phyloP scores from a whole-genome alignment of 37 sponge, comb jelly and placozoan species.

The Geodia barretti region DNA sequence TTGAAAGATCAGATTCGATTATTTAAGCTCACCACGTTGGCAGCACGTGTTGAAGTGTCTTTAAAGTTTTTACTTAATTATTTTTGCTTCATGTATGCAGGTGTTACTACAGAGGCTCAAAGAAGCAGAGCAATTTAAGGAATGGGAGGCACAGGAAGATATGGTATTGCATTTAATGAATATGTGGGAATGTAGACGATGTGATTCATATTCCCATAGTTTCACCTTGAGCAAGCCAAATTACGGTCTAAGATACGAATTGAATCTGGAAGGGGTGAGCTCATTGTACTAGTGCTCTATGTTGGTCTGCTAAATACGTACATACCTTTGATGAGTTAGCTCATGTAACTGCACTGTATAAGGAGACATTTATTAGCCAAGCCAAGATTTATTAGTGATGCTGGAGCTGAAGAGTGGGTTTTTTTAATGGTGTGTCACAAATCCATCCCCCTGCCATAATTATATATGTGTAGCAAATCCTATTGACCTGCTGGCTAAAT shows the following conservation, averaged over 20 bases:
- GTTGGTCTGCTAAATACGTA: too few species aligned
- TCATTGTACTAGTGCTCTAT: too few species aligned
- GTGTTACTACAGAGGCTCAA: conserved; percentile 84
- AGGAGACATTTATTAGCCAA: too few species aligned
- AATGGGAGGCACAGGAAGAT: conserved; percentile 97
- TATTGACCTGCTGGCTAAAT: conserved; percentile 97
- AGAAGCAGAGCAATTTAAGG: conserved; percentile 94
- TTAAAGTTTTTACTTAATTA: not conserved
- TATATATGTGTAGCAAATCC: conserved; percentile 80
- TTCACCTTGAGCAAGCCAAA: conserved; percentile 95
- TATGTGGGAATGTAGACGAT: not conserved
- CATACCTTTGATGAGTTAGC: too few species aligned
- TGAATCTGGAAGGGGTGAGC: conserved; percentile 78
- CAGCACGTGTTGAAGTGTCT: not conserved
- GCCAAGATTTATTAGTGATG: too few species aligned
- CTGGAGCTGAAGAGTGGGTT: too few species aligned
- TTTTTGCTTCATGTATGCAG: conserved; percentile 27
- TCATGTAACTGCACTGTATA: too few species aligned
- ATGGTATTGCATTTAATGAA: conserved; percentile 29
- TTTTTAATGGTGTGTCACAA: too few species aligned
- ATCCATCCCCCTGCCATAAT: too few species aligned
- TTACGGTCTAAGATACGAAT: conserved; percentile 91
- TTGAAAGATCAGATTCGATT: too few species aligned
- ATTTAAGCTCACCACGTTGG: too few species aligned
- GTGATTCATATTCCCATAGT: conserved; percentile 41